Base-by-base conservation (phyloP, 2,888 invertebrate genomes). In the Hydropsyche betteni region DNA sequence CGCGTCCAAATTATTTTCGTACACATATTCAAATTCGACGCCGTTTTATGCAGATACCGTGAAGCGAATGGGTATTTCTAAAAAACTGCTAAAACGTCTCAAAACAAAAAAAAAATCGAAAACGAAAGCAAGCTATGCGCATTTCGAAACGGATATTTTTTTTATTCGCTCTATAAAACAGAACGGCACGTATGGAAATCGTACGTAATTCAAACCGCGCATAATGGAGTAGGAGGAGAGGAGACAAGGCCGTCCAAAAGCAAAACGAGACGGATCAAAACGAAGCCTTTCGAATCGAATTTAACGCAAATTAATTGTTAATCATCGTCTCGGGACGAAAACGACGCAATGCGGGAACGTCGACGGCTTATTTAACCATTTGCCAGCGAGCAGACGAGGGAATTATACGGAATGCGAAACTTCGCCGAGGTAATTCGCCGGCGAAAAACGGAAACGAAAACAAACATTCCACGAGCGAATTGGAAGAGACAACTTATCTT, bases 151-250 rank as follows among this genome's bases (percentile, higher is more conserved):
- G 33, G n/a, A 44, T 44, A 55, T 75, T 69, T 75, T 24, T 70
- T 70, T 70, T 70, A 24, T 75, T 69, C 75, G 75, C 69, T 69
- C 75, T 75, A 75, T 58, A 75, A 69, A 75, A 52, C 75, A 75
- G 33, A 74, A 14, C 7, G 44, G 33, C 14, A 12, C 33, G 53
- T 33, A 70, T 33, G 34, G 34, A 34, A 12, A 64, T 64, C 44
- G 68, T 68, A 69, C 38, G 69, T 64, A 68, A 52, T 74, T 44
- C 44, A 68, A 68, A 44, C 44, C 68, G 33, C 51, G 68, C 14
- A 51, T 12, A 24, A 24, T 24, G 24, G 24, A 24, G 24, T 24
- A 24, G 64, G 6, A 12, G 34, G 8, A 4, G 58, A 16, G 64
- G 50, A 74, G 44, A 61, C 52, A 74, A 68, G 53, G 74, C 74